Base-by-base conservation (phyloP, 2,888 invertebrate genomes). In the Atherix ibis region DNA sequence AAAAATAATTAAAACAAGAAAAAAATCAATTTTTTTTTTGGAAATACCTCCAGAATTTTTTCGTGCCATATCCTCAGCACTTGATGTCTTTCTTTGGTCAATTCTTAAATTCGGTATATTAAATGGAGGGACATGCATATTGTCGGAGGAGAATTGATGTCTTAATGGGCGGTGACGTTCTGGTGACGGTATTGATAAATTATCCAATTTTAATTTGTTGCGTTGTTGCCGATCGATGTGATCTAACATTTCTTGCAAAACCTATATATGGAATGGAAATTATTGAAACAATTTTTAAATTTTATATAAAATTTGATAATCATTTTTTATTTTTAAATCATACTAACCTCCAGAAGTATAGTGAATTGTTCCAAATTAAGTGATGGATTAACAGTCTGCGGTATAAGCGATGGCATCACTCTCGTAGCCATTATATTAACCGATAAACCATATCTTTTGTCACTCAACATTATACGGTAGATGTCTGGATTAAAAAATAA, bases 401-500 rank as follows among this genome's bases (percentile, higher is more conserved):
- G 94, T 37, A 91, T 76, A 34, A 95, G 68, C 10, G 84, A 74
- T 5, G 94, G 95, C 73, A 95, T 82, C 50, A 92, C 87, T 53
- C 84, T 77, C 9, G 85, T 88, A 5, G 94, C 94, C 77, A 95
- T 84, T 48, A 91, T 68, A 54, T 80, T 87, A 31, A 89, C 78
- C 4, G 84, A 83, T 45, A 95, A 65, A 26, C 88, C 91, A 59
- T 84, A 92, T 53, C 79, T 84, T 59, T 82, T 83, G 61, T 94
- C 91, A 54, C 76, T 73, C 47, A 94, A 67, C 78, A 94, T 79
- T 51, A 82, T 70, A 51, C 83, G 78, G 66, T 92, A 94, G 52
- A 94, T 85, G 62, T 81, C 94, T 94, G 68, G 27, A 64, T 66
- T 44, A 40, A 25, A 14, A 25, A 14, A 12, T 15, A 31, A 31